Base-by-base conservation (phyloP, 92 coral and sea anemone species). In the Epizoanthus ramosus region DNA sequence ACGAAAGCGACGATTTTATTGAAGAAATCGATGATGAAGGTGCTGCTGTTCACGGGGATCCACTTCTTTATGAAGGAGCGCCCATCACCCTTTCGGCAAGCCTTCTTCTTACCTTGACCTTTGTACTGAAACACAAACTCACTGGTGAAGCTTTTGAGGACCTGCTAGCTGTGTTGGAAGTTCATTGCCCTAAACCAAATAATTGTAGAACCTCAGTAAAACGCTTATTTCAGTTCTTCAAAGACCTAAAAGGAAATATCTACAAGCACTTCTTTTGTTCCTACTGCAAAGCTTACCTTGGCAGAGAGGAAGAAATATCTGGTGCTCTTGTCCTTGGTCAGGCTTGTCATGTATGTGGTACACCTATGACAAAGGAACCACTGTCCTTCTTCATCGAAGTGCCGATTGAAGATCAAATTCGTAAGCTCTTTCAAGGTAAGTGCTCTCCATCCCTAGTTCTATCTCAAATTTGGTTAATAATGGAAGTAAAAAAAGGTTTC, bases 161-260 rank as follows among this genome's bases (percentile, higher is more conserved):
- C 79, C 61, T 89, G 31, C 89, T 89, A 19, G 74, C 86, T 19
- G 84, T 89, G 14, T 69, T 89, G 31, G 92, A 89, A 50, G 87
- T 86, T n/a, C 89, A 85, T 87, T 89, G 92, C 52, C 86, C 87
- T 0, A 79, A 80, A 61, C 92, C 92, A 19, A 89, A 89, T 64
- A 79, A 85, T 84, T 89, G 92, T 57, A 81, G 72, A 69, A 85
- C 89, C 17, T 61, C 87, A 45, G 89, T 89, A 17, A 85, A 68
- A 57, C 86, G 71, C 13, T 64, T 90, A 17, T 83, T 76, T 39
- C 57, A 79, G 33, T 86, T 43, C 33, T 74, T 90, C 15, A 85
- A 75, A 8, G 63, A 85, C 52, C 74, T 84, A 21, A 89, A 89
- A 83, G 89, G 87, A 19, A 79, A 85, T 53, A 66, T 89, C 24